phyloP scores from a whole-genome alignment of 2,888 invertebrate genomes.

The Apeira syringaria region DNA sequence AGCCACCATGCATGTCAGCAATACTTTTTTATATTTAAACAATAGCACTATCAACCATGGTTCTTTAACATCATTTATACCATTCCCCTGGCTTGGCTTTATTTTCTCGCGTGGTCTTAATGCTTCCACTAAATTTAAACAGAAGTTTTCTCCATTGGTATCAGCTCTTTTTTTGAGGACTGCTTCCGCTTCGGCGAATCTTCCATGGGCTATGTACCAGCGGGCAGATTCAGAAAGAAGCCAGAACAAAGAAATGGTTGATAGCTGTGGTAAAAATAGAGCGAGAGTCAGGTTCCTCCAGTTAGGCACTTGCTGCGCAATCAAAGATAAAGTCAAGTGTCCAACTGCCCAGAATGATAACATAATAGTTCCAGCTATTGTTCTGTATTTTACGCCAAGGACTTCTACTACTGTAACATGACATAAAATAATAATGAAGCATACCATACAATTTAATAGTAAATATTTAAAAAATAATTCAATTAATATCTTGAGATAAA shows the following conservation, averaged over 20 bases:
- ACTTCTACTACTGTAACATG: constrained; percentile 86
- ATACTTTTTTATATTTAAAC: constrained; percentile 50
- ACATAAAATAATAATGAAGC: neutral
- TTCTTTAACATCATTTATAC: constrained; percentile 39
- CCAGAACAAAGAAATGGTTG: constrained; percentile 87
- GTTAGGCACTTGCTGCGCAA: constrained; percentile 87
- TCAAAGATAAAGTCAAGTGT: constrained; percentile 85
- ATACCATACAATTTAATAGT: neutral
- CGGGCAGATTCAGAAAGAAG: constrained; percentile 88
- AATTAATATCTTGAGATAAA: too few species aligned
- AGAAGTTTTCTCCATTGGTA: too few species aligned
- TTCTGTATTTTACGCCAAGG: constrained; percentile 88
- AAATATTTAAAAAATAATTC: too few species aligned
- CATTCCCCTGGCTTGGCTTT: too few species aligned
- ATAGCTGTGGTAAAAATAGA: constrained; percentile 87
- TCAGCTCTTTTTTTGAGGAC: constrained; percentile 85
- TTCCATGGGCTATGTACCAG: constrained; percentile 89
- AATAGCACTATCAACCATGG: constrained; percentile 60
- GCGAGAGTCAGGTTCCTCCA: constrained; percentile 87
- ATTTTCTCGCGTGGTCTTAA: too few species aligned
- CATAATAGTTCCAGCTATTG: constrained; percentile 87
- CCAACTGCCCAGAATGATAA: constrained; percentile 88
- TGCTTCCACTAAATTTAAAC: too few species aligned
- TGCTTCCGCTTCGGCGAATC: constrained; percentile 85
- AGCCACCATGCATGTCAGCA: constrained; percentile 48